Evolutionary conservation across 2,113 vertebrate species (phyloP).

Genomic region (Chauna torquata): DNA sequence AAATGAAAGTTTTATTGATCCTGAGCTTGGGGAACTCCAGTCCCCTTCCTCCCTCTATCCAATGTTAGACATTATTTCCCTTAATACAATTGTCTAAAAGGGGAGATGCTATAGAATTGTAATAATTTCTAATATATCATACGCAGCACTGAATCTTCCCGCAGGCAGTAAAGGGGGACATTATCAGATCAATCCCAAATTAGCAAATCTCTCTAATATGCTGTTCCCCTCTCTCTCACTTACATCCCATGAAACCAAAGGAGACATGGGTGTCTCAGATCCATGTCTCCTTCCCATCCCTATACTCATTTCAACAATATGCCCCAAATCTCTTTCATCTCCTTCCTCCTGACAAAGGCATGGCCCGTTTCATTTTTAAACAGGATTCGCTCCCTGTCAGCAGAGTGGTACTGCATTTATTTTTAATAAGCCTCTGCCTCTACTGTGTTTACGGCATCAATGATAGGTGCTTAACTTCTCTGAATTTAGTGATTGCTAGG

Average conservation of each 20-base stretch:
- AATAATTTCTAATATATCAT: not conserved
- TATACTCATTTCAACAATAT: not conserved
- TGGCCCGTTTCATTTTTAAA: not conserved
- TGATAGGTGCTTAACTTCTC: not conserved
- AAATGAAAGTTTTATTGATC: not conserved
- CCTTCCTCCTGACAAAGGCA: not conserved
- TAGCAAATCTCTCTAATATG: not conserved
- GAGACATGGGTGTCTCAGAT: not conserved
- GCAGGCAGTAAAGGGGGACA: not conserved
- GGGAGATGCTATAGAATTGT: not conserved
- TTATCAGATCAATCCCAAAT: not conserved
- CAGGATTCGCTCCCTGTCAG: not conserved
- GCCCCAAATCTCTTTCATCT: not conserved
- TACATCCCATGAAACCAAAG: not conserved
- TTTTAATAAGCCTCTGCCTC: not conserved
- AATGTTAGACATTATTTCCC: not conserved
- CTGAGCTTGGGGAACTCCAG: not conserved
- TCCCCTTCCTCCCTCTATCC: not conserved
- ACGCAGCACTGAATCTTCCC: not conserved
- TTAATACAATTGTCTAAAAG: not conserved
- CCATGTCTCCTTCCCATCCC: not conserved
- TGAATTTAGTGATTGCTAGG: not conserved
- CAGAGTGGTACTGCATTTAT: not conserved
- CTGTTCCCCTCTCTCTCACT: not conserved
- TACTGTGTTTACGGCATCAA: not conserved